These are phyloP conservation scores for Magallana ariakensis DNA, from an alignment of 1,140 invertebrate species.

Conservation along the genomic window DNA sequence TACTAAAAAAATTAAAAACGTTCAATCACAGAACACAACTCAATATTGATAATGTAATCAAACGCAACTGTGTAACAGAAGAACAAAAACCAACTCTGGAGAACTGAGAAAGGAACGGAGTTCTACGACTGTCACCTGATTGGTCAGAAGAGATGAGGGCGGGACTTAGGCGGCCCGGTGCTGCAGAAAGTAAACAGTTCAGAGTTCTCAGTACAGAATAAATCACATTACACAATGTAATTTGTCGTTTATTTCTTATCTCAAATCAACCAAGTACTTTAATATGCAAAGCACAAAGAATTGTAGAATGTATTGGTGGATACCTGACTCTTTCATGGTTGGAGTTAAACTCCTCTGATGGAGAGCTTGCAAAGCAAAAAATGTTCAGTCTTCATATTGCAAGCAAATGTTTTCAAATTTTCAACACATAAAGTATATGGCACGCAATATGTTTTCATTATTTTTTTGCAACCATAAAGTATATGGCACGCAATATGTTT, in stretches of 20 bases:
- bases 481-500: no score
- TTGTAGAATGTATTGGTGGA: background rate
- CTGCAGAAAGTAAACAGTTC: background rate
- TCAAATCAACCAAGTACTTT: background rate
- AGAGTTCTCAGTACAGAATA: background rate
- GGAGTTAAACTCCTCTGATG: constrained; percentile 55
- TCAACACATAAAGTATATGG: background rate
- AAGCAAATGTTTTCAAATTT: background rate
- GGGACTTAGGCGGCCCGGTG: constrained; percentile 23
- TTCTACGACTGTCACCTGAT: constrained; percentile 18
- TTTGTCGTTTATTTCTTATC: no score
- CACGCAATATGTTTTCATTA: no score
- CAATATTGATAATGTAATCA: background rate
- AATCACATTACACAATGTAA: background rate
- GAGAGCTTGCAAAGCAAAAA: constrained; percentile 51
- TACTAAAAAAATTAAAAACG: background rate
- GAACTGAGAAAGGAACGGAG: background rate
- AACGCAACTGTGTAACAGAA: background rate
- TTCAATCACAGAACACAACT: background rate
- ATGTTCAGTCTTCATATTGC: background rate
- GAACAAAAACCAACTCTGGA: background rate
- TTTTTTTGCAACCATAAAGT: no score
- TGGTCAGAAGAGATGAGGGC: background rate
- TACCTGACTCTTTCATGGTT: constrained; percentile 56
- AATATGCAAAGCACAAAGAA: background rate